phyloP scores from a whole-genome alignment of 23 tunicate species.

The Diplosoma virens region DNA sequence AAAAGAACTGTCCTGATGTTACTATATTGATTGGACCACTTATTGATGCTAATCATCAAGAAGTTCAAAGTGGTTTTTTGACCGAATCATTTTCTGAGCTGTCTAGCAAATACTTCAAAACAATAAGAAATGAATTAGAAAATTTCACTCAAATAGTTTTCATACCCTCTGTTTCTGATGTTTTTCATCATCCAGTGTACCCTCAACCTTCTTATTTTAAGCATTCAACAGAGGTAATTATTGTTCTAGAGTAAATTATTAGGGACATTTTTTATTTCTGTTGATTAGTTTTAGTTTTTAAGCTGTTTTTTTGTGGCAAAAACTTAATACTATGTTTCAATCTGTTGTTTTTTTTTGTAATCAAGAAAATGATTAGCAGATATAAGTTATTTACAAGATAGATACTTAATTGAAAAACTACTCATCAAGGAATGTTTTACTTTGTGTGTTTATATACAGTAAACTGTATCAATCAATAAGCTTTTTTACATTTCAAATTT shows the following conservation, averaged over 20 bases:
- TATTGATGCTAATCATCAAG: constrained; percentile 34
- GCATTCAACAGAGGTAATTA: background rate
- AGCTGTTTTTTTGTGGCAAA: no score
- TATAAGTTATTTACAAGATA: no score
- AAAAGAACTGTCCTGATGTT: constrained; percentile 60
- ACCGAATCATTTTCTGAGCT: constrained; percentile 34
- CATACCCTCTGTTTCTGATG: constrained; percentile 65
- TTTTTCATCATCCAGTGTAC: constrained; percentile 66
- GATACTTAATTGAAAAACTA: no score
- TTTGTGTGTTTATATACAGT: no score
- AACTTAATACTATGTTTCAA: no score
- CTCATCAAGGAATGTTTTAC: no score
- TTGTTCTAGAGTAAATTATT: background rate
- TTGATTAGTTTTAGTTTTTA: background rate
- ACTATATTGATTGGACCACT: constrained; percentile 79
- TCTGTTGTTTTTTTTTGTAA: no score
- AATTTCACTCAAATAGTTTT: constrained; percentile 51
- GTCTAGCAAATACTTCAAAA: constrained; percentile 24
- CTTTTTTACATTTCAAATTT: no score
- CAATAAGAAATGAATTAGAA: constrained; percentile 20
- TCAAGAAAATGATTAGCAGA: no score
- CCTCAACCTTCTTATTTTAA: constrained; percentile 77
- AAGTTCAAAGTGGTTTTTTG: background rate
- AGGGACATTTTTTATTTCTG: background rate
- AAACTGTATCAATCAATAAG: no score